Conservation (phyloP, 2,888 invertebrate genomes). For the Neocrepidodera transversa region DNA sequence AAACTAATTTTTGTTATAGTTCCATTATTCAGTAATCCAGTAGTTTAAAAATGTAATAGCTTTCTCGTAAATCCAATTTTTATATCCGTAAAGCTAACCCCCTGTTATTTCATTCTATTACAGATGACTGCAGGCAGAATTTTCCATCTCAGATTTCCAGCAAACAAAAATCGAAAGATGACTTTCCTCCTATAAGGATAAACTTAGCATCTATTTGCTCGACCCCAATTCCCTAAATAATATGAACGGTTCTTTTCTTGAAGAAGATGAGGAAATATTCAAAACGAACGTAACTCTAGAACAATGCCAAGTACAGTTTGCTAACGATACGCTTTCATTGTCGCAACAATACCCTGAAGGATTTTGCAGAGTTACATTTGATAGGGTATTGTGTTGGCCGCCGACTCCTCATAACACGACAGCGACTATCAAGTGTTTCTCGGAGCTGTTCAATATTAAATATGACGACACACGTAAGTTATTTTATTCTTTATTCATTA, state of each 20-base stretch:
- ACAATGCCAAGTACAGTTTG: slow-evolving; percentile 43
- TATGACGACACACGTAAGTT: slow-evolving; percentile 87
- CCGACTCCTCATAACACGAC: slow-evolving; percentile 73
- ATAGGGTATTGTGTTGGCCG: slow-evolving; percentile 85
- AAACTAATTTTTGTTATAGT: too few relatives aligned
- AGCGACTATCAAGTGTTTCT: slow-evolving; percentile 79
- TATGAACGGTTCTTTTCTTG: slow-evolving; percentile 39
- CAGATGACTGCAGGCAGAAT: neutral
- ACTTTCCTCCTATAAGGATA: neutral
- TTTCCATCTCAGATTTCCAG: neutral
- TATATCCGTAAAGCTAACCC: too few relatives aligned
- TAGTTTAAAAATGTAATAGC: too few relatives aligned
- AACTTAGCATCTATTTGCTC: neutral
- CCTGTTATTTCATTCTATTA: neutral
- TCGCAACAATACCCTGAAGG: slow-evolving; percentile 44
- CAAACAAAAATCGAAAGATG: neutral
- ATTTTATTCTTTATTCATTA: neutral
- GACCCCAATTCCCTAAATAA: slow-evolving; percentile 3
- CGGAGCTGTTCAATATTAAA: slow-evolving; percentile 76
- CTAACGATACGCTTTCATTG: slow-evolving; percentile 43
- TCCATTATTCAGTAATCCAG: too few relatives aligned
- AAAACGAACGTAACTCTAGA: slow-evolving; percentile 43
- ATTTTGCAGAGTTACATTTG: slow-evolving; percentile 74
- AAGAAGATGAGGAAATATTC: slow-evolving; percentile 34
- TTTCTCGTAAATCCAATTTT: too few relatives aligned